These are phyloP conservation scores for Cantharis flavilabris DNA, from an alignment of 2,888 invertebrate species.

Conservation along the genomic window DNA sequence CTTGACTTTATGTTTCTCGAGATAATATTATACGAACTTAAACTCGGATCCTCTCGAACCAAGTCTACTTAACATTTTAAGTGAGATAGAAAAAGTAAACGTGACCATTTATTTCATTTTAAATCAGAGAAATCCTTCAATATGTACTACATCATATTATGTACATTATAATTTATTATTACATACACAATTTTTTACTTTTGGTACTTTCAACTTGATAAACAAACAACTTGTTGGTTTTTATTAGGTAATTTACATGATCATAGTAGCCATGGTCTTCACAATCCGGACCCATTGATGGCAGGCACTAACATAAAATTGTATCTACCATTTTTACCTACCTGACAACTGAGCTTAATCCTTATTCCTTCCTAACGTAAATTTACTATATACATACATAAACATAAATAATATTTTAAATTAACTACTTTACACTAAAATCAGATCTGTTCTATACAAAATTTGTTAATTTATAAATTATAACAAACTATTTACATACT, in stretches of 20 bases:
- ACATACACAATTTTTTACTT: neutral
- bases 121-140: neutral
- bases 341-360: no score
- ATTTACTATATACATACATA: no score
- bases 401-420: no score
- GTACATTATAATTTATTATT: neutral
- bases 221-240: neutral
- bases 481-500: no score
- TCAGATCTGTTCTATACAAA: no score
- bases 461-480: no score
- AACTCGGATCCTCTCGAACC: constrained; percentile 12
- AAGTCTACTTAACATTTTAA: constrained; percentile 14
- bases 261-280: no score
- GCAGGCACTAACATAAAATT: no score
- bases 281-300: no score
- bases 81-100: neutral
- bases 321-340: no score
- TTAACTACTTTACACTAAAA: no score
- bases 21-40: constrained; percentile 12
- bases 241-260: neutral
- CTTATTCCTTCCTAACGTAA: no score
- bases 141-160: neutral
- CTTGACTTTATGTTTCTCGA: constrained; percentile 18
- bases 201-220: neutral
- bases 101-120: neutral